Evolutionary conservation across 1,140 invertebrate species (phyloP), one percentile per base, ranked within the genome.

Genomic region (Argopecten irradians): DNA sequence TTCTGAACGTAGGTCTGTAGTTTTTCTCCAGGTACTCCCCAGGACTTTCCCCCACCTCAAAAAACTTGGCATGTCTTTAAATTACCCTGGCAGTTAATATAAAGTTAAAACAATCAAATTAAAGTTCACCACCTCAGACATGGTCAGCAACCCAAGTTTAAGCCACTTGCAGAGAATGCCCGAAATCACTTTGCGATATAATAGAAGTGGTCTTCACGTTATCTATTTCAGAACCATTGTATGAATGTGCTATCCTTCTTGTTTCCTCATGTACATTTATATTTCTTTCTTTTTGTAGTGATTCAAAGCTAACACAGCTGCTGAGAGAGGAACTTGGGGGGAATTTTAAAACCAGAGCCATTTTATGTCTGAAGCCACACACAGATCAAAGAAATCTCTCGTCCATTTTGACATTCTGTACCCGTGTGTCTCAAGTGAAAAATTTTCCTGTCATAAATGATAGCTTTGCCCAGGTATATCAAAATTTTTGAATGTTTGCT

Each of bases 391-490:
- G 91, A 22, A 86, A 89, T 5, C 55, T 93, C 22, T 91, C 87
- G 11, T 85, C 90, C 13, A 89, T 94, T 34, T 89, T 95, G 41
- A 92, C 90, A 36, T 93, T 94, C 88, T 82, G 88, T n/a, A 92
- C 87, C n/a, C 90, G 93, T 34, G 88, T 95, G 2, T 87, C 92
- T n/a, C 93, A 93, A 89, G 92, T 94, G 8, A 94, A 92, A 55
- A 95, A 94, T 82, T 95, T 93, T 87, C 94, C 94, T 13, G 89
- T 95, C 34, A 87, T 95, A 35, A 95, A 95, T 91, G 94, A 95
- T 89, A 90, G 85, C 33, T 91, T 92, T 87, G 94, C 94, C 36
- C 94, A 94, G 93, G 94, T 95, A 92, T 88, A 28, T 46, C 14
- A 46, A n/a, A n/a, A n/a, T n/a, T n/a, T n/a, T n/a, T n/a, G n/a